Percentiles rank a stretch among this genome's conserved stretches.
These are phyloP conservation scores for Thymelicus lineola DNA, from an alignment of 2,888 invertebrate genomes.

Conservation along the genomic window DNA sequence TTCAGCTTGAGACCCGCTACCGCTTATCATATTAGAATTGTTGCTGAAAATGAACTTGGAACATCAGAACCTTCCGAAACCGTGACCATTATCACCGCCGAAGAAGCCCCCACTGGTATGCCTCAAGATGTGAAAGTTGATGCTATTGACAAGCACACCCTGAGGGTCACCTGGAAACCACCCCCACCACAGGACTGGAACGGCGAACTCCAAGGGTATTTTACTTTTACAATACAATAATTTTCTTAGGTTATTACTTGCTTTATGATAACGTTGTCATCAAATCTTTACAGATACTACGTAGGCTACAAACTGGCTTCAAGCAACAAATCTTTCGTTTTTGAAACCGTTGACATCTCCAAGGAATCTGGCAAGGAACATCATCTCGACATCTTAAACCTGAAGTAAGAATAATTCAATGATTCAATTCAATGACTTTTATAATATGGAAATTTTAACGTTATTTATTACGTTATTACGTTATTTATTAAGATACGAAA, in stretches of 20 bases:
- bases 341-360: conserved; percentile 96
- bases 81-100: conserved; percentile 97
- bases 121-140: conserved; percentile 94
- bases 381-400: conserved; percentile 91
- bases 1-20: conserved; percentile 95
- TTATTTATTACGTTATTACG: no score
- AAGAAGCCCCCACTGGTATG: conserved; percentile 94
- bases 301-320: conserved; percentile 95
- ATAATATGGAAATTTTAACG: no score
- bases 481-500: no score
- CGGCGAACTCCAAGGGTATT: conserved; percentile 90
- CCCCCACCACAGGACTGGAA: conserved; percentile 96
- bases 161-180: conserved; percentile 96
- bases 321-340: conserved; percentile 94
- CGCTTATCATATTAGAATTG: conserved; percentile 96
- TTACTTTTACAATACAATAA: conserved; percentile 3
- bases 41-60: conserved; percentile 97
- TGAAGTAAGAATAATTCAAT: conserved; percentile 83
- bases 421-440: background rate
- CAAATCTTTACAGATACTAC: conserved; percentile 89
- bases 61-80: conserved; percentile 96
- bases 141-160: conserved; percentile 93
- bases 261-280: background rate
- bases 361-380: conserved; percentile 97
- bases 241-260: background rate